Percentiles rank a stretch among this genome's conserved stretches.
Evolutionary conservation across 2,888 invertebrate genomes (phyloP).

Genomic region (Metallyticus violacea): DNA sequence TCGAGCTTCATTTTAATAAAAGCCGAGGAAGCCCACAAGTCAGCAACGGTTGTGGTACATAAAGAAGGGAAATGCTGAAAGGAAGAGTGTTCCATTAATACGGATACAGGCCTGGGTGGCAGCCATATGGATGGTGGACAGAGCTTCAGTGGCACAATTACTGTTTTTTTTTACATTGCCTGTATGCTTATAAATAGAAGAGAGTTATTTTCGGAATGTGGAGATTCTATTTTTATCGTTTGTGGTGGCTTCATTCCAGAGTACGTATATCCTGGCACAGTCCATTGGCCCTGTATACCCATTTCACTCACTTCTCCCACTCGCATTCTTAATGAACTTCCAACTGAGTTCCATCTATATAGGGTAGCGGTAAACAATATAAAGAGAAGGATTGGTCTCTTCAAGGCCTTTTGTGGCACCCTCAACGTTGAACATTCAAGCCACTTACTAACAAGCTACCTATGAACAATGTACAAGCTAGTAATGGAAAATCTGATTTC

Average conservation of each 20-base stretch:
- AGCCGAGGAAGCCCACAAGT: too few relatives aligned
- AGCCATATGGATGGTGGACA: background rate
- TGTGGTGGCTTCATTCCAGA: background rate
- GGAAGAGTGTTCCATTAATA: too few relatives aligned
- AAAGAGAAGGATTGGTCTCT: too few relatives aligned
- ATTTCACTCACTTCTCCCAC: background rate
- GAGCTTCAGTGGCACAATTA: background rate
- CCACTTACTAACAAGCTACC: too few relatives aligned
- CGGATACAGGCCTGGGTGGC: too few relatives aligned
- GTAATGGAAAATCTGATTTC: too few relatives aligned
- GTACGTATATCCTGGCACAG: background rate
- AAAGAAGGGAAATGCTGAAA: too few relatives aligned
- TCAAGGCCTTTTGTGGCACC: too few relatives aligned
- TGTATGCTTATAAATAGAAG: background rate
- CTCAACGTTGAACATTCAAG: too few relatives aligned
- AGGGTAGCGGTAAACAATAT: background rate
- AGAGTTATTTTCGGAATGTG: slow-evolving; percentile 2
- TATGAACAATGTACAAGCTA: too few relatives aligned
- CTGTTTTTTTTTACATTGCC: background rate
- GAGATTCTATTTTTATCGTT: background rate
- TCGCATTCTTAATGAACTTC: background rate
- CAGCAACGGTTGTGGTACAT: too few relatives aligned
- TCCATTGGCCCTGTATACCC: background rate
- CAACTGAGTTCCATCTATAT: background rate
- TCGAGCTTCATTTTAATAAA: background rate